Evolutionary conservation across 2,113 vertebrate genomes (phyloP).

Genomic region (Chrysochloris asiatica): DNA sequence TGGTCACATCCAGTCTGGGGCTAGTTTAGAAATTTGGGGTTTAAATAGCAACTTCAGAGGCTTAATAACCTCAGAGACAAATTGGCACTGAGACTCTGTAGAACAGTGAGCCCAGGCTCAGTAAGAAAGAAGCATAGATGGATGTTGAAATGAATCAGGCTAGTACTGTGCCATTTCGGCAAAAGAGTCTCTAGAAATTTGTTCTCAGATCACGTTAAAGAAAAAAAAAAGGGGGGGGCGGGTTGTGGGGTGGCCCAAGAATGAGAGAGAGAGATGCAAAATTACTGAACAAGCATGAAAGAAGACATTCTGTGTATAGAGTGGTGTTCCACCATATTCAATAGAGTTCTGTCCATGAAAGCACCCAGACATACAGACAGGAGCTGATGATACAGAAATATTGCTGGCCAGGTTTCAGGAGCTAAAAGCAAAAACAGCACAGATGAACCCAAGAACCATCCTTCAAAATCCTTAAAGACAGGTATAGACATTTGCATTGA

Average conservation of each 20-base stretch:
- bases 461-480: fast-evolving
- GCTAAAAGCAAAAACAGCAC: fast-evolving
- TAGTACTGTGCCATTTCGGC: neutral
- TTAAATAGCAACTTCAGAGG: neutral
- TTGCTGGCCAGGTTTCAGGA: neutral
- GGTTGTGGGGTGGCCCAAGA: neutral
- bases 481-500: fast-evolving
- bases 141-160: neutral
- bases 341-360: neutral
- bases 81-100: neutral
- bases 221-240: neutral
- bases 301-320: neutral
- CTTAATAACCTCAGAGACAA: neutral
- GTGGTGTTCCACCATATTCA: neutral
- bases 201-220: neutral
- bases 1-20: neutral
- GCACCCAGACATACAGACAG: neutral
- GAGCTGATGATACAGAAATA: fast-evolving
- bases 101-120: neutral
- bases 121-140: neutral
- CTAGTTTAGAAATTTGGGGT: slow-evolving; percentile 23
- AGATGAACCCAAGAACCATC: fast-evolving
- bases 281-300: fast-evolving
- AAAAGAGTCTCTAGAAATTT: neutral
- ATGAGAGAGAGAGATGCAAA: neutral